phyloP scores from a whole-genome alignment of 2,113 vertebrate genomes.

The Lycocorax pyrrhopterus region DNA sequence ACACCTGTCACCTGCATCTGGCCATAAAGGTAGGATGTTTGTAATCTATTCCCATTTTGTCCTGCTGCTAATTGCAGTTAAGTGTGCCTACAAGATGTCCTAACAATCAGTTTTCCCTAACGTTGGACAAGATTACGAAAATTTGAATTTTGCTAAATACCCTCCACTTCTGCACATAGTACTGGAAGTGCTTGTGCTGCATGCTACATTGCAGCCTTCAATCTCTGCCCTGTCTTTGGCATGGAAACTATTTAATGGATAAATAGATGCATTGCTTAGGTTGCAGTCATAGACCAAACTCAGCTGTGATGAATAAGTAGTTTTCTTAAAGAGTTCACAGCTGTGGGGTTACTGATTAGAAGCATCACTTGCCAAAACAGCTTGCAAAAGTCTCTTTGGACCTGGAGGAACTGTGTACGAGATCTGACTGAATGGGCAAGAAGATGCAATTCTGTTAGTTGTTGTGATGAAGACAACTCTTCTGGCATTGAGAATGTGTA shows the following conservation, averaged over 20 bases:
- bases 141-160: neutral
- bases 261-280: neutral
- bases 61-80: neutral
- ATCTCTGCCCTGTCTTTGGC: neutral
- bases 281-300: neutral
- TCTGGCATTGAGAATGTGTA: neutral
- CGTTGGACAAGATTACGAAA: neutral
- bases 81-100: neutral
- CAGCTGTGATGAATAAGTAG: neutral
- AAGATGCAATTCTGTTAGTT: neutral
- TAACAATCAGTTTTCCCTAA: neutral
- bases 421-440: neutral
- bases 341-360: neutral
- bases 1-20: neutral
- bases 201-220: neutral
- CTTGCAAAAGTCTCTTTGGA: neutral
- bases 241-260: neutral
- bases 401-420: neutral
- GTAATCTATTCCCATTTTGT: neutral
- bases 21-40: neutral
- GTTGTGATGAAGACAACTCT: neutral
- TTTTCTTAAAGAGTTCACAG: neutral
- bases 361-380: neutral
- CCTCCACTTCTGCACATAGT: neutral
- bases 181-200: neutral